phyloP scores from a whole-genome alignment of 2,888 invertebrate genomes.

The Drosophila siamana region DNA sequence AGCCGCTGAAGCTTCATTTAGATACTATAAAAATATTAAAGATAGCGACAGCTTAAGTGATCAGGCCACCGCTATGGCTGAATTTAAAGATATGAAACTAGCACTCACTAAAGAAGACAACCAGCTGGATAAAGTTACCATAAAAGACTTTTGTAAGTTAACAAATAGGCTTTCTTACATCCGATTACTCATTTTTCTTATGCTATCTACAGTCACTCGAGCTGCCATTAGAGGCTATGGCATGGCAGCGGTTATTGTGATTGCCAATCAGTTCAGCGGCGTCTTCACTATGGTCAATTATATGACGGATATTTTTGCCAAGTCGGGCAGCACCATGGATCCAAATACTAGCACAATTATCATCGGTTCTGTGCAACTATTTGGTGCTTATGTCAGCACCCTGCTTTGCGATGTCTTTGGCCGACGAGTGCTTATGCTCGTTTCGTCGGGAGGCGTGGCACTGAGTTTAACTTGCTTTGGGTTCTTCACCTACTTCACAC shows the following conservation, averaged over 20 bases:
- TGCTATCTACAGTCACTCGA: constrained; percentile 62
- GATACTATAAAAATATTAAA: constrained; percentile 77
- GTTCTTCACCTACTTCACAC: constrained; percentile 62
- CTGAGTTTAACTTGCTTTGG: constrained; percentile 75
- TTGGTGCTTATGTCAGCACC: constrained; percentile 74
- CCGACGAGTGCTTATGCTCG: constrained; percentile 73
- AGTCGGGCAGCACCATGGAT: constrained; percentile 73
- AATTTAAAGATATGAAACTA: constrained; percentile 64
- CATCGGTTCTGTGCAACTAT: constrained; percentile 77
- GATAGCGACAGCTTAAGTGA: constrained; percentile 35
- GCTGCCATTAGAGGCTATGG: constrained; percentile 68
- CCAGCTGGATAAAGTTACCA: constrained; percentile 23
- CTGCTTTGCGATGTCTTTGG: constrained; percentile 79
- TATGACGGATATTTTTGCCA: constrained; percentile 79
- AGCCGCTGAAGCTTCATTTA: constrained; percentile 74
- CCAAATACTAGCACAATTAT: constrained; percentile 81
- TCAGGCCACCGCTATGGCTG: constrained; percentile 49
- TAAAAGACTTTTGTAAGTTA: constrained; percentile 71
- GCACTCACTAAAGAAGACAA: constrained; percentile 47
- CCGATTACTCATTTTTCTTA: background rate
- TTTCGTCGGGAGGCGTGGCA: constrained; percentile 74
- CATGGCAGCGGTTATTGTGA: constrained; percentile 66
- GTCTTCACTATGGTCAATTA: constrained; percentile 81
- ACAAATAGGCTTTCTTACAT: background rate
- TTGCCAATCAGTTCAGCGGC: constrained; percentile 79